Conservation (phyloP, 2,113 vertebrate genomes). For the Casuarius casuarius region DNA sequence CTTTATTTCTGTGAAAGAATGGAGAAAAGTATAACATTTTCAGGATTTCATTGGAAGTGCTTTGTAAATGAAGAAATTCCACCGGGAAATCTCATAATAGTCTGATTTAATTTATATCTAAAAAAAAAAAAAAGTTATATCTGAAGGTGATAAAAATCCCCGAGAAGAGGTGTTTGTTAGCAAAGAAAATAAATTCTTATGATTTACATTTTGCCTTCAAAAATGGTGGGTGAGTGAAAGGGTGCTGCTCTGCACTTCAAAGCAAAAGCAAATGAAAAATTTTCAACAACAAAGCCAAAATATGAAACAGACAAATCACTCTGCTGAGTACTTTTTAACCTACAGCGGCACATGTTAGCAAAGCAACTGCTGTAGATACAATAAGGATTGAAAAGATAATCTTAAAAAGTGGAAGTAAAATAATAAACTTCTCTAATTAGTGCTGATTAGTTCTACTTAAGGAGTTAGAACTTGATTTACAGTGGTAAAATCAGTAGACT, state of each 20-base stretch:
- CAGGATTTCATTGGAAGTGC: neutral
- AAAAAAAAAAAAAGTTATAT: conserved; percentile 37
- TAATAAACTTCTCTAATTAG: conserved; percentile 74
- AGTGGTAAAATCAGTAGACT: conserved; percentile 5
- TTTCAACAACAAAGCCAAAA: conserved; percentile 76
- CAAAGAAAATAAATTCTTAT: conserved; percentile 76
- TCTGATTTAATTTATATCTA: conserved; percentile 70
- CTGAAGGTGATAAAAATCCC: conserved; percentile 63
- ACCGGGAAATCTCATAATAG: conserved; percentile 62
- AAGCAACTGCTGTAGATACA: conserved; percentile 40
- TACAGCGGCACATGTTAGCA: conserved; percentile 5
- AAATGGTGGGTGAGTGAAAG: conserved; percentile 66
- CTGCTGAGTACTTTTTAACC: conserved; percentile 72
- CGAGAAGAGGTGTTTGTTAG: conserved; percentile 73
- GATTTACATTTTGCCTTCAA: conserved; percentile 78
- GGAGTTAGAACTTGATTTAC: conserved; percentile 18
- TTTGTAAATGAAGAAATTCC: conserved; percentile 67
- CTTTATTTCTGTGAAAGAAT: conserved; percentile 16
- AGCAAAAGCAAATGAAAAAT: conserved; percentile 69
- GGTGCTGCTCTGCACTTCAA: conserved; percentile 75
- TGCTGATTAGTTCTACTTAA: conserved; percentile 49
- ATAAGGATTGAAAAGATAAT: conserved; percentile 52
- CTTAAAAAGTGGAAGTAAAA: conserved; percentile 58
- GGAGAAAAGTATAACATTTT: neutral
- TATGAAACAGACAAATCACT: conserved; percentile 75